Evolutionary conservation across 2,113 vertebrate genomes (phyloP).

Genomic region (Antechinus flavipes): DNA sequence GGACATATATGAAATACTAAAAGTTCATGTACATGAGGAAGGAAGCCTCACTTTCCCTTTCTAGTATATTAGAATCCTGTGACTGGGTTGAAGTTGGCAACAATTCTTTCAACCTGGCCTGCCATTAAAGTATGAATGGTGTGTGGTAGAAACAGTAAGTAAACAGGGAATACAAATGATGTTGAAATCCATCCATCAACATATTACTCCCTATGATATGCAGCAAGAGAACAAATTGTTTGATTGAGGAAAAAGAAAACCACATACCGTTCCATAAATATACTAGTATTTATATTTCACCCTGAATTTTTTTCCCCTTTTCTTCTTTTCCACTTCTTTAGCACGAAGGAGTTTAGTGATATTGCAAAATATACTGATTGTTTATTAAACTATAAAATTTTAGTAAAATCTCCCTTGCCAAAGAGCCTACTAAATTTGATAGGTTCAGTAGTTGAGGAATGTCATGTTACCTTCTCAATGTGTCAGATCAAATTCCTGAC

Average conservation of each 20-base stretch:
- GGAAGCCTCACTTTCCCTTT: too few species aligned
- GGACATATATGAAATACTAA: too few species aligned
- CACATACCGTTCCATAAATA: neutral
- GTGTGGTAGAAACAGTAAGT: neutral
- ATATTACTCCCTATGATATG: neutral
- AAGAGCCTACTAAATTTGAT: neutral
- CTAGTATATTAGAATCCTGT: too few species aligned
- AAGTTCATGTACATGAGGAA: too few species aligned
- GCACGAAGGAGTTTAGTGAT: neutral
- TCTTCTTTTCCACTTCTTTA: neutral
- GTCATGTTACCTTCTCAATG: neutral
- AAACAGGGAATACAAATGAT: neutral
- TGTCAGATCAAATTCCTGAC: neutral
- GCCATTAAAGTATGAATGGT: neutral
- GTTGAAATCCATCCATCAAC: neutral
- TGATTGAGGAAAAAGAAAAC: neutral
- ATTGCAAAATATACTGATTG: neutral
- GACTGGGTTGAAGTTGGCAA: neutral
- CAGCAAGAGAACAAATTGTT: neutral
- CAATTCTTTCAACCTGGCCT: neutral
- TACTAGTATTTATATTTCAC: neutral
- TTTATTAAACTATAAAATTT: neutral
- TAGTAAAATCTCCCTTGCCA: neutral
- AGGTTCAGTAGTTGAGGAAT: neutral
- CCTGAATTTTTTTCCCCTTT: neutral